These are phyloP conservation scores for Calidris pugnax DNA, from an alignment of 2,113 vertebrate genomes.

Conservation along the genomic window DNA sequence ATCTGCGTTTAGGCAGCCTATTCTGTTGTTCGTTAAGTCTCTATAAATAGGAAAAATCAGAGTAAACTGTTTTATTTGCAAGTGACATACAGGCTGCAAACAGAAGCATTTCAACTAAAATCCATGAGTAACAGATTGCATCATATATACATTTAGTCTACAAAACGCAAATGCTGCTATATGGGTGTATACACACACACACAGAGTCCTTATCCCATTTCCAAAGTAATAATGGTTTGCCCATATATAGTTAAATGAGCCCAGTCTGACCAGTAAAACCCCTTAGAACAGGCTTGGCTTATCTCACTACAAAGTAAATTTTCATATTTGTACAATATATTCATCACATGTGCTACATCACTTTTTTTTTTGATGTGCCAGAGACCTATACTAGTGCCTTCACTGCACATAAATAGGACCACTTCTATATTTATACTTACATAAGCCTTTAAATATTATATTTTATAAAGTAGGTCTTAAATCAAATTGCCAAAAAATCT, in stretches of 20 bases:
- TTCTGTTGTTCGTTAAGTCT: constrained; percentile 95
- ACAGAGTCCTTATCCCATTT: neutral
- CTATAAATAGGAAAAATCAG: constrained; percentile 55
- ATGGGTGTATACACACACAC: neutral
- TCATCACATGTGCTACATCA: neutral
- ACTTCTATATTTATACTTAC: neutral
- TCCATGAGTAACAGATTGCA: neutral
- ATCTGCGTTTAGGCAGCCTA: constrained; percentile 92
- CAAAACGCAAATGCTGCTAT: neutral
- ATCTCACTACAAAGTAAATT: neutral
- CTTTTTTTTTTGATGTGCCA: neutral
- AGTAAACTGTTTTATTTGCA: neutral
- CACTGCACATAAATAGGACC: neutral
- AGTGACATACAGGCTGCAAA: neutral
- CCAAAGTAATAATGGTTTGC: neutral
- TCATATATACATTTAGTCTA: neutral
- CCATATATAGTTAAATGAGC: neutral
- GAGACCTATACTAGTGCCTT: neutral
- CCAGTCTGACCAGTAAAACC: neutral
- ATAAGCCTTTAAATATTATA: neutral
- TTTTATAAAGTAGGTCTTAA: neutral
- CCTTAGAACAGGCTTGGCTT: neutral
- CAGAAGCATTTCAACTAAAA: neutral
- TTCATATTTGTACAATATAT: neutral
- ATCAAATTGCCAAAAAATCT: neutral